These are phyloP conservation scores for Papilio glaucus DNA, from an alignment of 1,140 invertebrate genomes.

Conservation along the genomic window DNA sequence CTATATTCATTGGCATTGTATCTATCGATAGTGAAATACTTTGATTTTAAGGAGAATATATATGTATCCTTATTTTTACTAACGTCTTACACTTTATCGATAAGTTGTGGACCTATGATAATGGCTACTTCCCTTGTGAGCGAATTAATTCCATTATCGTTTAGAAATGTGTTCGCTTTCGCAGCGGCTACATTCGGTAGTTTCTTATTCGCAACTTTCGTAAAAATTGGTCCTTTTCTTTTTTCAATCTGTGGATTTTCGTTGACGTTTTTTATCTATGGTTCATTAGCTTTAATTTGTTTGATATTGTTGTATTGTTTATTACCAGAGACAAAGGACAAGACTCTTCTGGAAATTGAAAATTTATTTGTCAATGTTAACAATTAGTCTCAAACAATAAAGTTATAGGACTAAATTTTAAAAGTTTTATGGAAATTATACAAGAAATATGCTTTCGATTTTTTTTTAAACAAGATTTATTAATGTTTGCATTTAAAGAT, in stretches of 20 bases:
- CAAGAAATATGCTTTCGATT: too few species aligned
- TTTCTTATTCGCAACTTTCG: constrained; percentile 42
- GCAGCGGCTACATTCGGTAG: constrained; percentile 38
- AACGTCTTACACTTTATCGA: constrained; percentile 46
- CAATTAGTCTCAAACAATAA: background rate
- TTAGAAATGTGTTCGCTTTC: constrained; percentile 42
- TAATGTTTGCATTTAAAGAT: too few species aligned
- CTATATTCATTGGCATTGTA: constrained; percentile 48
- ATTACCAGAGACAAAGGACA: constrained; percentile 54
- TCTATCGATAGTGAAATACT: constrained; percentile 43
- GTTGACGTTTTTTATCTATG: constrained; percentile 48
- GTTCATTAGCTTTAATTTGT: constrained; percentile 39
- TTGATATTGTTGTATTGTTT: constrained; percentile 42
- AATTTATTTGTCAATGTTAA: constrained; percentile 32
- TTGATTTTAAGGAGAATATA: constrained; percentile 44
- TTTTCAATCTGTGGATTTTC: constrained; percentile 39
- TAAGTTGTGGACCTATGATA: constrained; percentile 51
- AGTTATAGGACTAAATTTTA: too few species aligned
- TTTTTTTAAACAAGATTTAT: too few species aligned
- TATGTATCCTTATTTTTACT: constrained; percentile 46
- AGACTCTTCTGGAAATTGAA: constrained; percentile 51
- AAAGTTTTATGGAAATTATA: too few species aligned
- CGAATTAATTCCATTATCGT: constrained; percentile 48
- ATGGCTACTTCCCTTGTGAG: constrained; percentile 46
- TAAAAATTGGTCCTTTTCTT: constrained; percentile 46